Evolutionary conservation across 1,140 invertebrate genomes (phyloP).

Genomic region (Saccostrea cuccullata): DNA sequence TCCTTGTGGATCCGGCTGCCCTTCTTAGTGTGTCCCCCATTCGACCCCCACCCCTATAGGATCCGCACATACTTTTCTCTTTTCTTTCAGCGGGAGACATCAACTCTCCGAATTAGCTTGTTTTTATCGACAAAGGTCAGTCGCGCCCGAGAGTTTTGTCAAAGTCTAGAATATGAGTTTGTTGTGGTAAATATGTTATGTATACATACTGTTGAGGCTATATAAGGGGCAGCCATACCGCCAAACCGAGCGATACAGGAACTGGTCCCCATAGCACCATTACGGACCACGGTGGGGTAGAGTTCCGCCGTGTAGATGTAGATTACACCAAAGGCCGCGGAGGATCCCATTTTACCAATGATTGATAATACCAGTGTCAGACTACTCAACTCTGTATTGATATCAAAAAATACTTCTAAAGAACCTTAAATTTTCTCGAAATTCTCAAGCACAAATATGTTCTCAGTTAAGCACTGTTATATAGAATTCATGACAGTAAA

Average conservation of each 20-base stretch:
- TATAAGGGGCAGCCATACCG: slow-evolving; percentile 85
- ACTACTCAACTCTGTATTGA: slow-evolving; percentile 49
- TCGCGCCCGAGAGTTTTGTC: no score
- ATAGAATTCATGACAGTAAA: not conserved
- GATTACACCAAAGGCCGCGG: slow-evolving; percentile 82
- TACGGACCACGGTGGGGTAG: slow-evolving; percentile 91
- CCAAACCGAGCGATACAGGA: slow-evolving; percentile 89
- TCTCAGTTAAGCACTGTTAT: not conserved
- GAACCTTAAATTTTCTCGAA: no score
- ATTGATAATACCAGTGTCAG: slow-evolving; percentile 82
- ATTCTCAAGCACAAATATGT: not conserved
- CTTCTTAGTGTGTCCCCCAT: no score
- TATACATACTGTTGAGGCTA: slow-evolving; percentile 66
- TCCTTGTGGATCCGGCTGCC: no score
- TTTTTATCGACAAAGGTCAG: no score
- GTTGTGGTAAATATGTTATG: no score
- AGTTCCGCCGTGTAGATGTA: slow-evolving; percentile 91
- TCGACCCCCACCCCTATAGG: no score
- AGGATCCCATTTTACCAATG: slow-evolving; percentile 83
- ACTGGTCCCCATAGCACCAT: slow-evolving; percentile 88
- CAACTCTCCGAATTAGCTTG: no score
- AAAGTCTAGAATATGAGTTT: no score
- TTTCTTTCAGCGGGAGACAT: no score
- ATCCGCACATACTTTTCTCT: no score
- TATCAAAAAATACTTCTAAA: not conserved